Evolutionary conservation across 1,140 invertebrate species (phyloP).

Genomic region (Harpegnathos saltator): DNA sequence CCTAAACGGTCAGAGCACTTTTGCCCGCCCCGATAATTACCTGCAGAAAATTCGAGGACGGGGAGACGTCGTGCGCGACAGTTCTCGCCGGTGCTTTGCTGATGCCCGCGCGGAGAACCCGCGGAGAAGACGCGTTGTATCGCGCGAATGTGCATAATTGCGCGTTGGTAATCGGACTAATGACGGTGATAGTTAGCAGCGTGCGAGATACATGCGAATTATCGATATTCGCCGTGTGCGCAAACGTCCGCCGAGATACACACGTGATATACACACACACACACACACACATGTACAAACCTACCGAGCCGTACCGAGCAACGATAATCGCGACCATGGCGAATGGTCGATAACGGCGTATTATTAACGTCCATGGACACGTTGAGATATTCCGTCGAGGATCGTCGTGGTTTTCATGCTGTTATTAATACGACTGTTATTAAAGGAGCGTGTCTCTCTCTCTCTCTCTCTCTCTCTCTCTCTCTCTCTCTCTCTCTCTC

Average conservation of each 20-base stretch:
- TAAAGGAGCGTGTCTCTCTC: slow-evolving; percentile 14
- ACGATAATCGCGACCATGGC: slow-evolving; percentile 10
- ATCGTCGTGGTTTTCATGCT: background rate
- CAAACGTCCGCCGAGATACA: slow-evolving; percentile 5
- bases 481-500: too few species aligned
- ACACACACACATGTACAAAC: too few species aligned
- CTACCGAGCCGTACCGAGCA: background rate
- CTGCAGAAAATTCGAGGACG: slow-evolving; percentile 54
- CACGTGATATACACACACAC: too few species aligned
- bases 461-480: too few species aligned
- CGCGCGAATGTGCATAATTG: background rate
- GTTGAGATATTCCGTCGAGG: slow-evolving; percentile 14
- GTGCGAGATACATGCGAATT: background rate
- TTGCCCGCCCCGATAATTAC: slow-evolving; percentile 58
- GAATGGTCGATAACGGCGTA: slow-evolving; percentile 26
- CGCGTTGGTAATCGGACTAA: background rate
- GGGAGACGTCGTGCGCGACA: background rate
- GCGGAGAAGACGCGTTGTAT: background rate
- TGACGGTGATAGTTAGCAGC: background rate
- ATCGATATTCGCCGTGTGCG: slow-evolving; percentile 24
- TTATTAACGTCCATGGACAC: slow-evolving; percentile 29
- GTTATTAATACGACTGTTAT: slow-evolving; percentile 10
- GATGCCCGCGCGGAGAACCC: too few species aligned
- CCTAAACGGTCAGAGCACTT: slow-evolving; percentile 52
- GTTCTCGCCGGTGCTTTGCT: too few species aligned